These are phyloP conservation scores for Australoheros scitulus DNA, from an alignment of 2,113 vertebrate species.

Conservation along the genomic window DNA sequence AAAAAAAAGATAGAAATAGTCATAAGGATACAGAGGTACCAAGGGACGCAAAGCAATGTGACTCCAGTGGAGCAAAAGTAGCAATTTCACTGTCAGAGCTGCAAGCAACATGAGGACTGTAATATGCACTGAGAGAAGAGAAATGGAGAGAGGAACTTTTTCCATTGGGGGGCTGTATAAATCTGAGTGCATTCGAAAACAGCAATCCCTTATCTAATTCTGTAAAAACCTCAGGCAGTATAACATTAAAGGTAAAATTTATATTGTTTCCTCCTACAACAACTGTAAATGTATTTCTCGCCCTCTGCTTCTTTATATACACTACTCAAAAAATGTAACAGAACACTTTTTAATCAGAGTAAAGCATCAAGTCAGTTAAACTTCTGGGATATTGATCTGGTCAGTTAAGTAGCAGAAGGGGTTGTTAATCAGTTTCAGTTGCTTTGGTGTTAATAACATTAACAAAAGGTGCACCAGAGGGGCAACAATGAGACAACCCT, in stretches of 20 bases:
- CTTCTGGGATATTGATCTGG: no score
- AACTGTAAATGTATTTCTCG: neutral
- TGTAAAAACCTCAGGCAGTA: neutral
- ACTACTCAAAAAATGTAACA: no score
- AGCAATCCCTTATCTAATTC: neutral
- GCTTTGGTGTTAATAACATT: no score
- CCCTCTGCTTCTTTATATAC: neutral
- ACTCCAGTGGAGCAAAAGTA: conserved; percentile 23
- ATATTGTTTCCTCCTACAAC: neutral
- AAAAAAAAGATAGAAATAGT: conserved; percentile 44
- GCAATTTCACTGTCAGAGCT: conserved; percentile 43
- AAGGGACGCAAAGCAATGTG: conserved; percentile 25
- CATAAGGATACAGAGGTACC: conserved; percentile 32
- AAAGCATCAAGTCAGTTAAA: no score
- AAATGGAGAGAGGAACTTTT: neutral
- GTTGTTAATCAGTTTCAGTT: no score
- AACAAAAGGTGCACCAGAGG: no score
- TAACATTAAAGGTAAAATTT: neutral
- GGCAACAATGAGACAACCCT: no score
- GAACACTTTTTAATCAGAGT: no score
- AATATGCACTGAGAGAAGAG: neutral
- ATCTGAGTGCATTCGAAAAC: neutral
- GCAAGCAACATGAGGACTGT: conserved; percentile 1
- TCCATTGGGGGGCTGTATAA: neutral
- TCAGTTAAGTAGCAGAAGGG: no score